Evolutionary conservation across 2,113 vertebrate genomes (phyloP), one percentile per base, ranked within the genome.

Genomic region (Probosciger aterrimus): DNA sequence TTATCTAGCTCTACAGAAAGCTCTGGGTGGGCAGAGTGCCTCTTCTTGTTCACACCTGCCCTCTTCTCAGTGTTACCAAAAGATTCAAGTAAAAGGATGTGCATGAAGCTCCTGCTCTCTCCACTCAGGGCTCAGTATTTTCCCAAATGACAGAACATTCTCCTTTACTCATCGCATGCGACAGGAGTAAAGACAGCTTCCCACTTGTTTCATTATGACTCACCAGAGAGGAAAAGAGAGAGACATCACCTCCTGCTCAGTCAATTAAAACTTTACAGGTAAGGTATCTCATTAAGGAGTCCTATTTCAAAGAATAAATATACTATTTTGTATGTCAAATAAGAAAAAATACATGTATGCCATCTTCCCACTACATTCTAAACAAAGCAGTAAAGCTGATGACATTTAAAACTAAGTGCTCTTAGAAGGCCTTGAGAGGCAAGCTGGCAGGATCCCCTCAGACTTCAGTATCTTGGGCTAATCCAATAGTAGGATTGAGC

Each of bases 61-160:
- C 87, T 35, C 81, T 87, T 39, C 43, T 50, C 82, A 75, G 60
- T 47, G 22, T 37, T 30, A 7, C 11, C 6, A 3, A 1, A 22
- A 41, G 28, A 23, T 1, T 8, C 11, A 44, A 67, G 69, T 7
- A 50, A 75, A 35, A n/a, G 52, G 50, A 59, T 3, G 30, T 0
- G 9, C 17, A 9, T 0, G 1, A 52, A 4, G 24, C 73, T 84
- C 60, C 73, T 35, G 82, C 70, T 85, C 41, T 7, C 27, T 23
- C 20, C 3, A 2, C 68, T 81, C 35, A 14, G 1, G 11, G 62
- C 44, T 88, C 85, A 22, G 30, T 47, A 39, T 44, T 64, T 70
- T 86, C 47, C 75, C 92, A 96, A 86, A 80, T 5, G 12, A 95
- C 85, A 90, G 85, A 95, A 88, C 13, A n/a, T 65, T 82, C 88